Evolutionary conservation across 2,888 invertebrate genomes (phyloP), one percentile per base, ranked within the genome.

Genomic region (Arctia plantaginis): DNA sequence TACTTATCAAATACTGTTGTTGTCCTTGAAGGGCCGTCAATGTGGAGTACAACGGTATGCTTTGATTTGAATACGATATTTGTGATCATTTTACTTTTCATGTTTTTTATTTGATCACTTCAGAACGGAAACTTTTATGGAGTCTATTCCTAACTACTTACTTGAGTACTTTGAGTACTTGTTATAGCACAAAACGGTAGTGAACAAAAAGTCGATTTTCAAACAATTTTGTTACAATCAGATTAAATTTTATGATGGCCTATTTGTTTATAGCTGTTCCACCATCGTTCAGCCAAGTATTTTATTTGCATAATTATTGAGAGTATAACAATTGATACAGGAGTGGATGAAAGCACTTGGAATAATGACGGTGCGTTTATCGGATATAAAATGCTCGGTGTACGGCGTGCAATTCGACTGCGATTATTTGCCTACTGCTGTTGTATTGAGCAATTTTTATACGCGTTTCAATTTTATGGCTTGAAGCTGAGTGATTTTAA

Each of bases 291-390:
- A 33, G 51, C 66, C 67, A 69, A 77, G 82, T 84, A 76, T 75
- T 78, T 72, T 77, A 74, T 78, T 74, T 74, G 70, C 71, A 27
- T 66, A 69, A 66, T 84, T 62, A 62, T 62, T 74, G 64, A 82
- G 78, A 74, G 77, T 71, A 71, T 74, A 77, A 80, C 85, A 78
- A 82, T 83, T 85, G 85, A 72, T 73, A 66, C 67, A 23, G 67
- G 73, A 82, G 69, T 70, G 75, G 64, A 74, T 77, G 65, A 75
- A 71, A 73, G 47, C 66, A 67, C 68, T 65, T 68, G 39, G 62
- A 35, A 66, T 83, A 85, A 83, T 81, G 77, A 83, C 75, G 44
- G 66, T 73, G 83, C 77, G 74, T 80, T 83, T 77, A 83, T 75
- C 66, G 75, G 69, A 74, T 78, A 77, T 80, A n/a, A 27, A 71